phyloP scores from a whole-genome alignment of 2,888 invertebrate genomes.

The Willowsia nigromaculata region DNA sequence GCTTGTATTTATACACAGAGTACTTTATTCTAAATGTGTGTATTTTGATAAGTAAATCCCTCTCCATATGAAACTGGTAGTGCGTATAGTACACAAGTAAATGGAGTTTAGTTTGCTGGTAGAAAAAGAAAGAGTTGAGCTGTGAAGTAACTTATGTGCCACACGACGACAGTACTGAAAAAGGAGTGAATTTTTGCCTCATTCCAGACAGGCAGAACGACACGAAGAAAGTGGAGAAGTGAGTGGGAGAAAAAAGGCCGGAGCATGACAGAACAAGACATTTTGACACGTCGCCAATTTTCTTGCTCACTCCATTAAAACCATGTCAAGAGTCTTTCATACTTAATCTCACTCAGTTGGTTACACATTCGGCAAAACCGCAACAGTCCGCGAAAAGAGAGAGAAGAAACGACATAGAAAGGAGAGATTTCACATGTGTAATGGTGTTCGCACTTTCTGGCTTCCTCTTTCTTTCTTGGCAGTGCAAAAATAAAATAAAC shows the following conservation, averaged over 20 bases:
- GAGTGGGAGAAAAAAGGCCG: constrained; percentile 12
- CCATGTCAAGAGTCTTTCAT: constrained; percentile 71
- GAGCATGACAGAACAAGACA: constrained; percentile 67
- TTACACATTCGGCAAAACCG: constrained; percentile 33
- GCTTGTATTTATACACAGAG: not conserved
- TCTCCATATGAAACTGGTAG: not conserved
- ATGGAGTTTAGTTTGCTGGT: not conserved
- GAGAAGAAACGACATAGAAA: not conserved
- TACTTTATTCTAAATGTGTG: not conserved
- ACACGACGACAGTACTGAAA: not conserved
- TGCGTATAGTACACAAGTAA: not conserved
- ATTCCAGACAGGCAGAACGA: constrained; percentile 10
- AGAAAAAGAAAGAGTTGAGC: constrained; percentile 8
- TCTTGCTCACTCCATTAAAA: constrained; percentile 72
- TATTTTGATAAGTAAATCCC: not conserved
- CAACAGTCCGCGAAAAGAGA: constrained; percentile 3
- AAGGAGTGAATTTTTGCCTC: not conserved
- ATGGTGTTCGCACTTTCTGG: constrained; percentile 5
- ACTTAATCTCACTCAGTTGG: constrained; percentile 58
- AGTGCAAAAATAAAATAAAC: not conserved
- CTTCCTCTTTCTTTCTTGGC: constrained; percentile 1
- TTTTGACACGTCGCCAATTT: constrained; percentile 74
- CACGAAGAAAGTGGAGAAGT: not conserved
- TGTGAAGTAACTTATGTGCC: constrained; percentile 12
- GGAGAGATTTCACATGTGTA: not conserved